Conservation (phyloP, 2,888 invertebrate genomes). For the Platynereis dumerilii region DNA sequence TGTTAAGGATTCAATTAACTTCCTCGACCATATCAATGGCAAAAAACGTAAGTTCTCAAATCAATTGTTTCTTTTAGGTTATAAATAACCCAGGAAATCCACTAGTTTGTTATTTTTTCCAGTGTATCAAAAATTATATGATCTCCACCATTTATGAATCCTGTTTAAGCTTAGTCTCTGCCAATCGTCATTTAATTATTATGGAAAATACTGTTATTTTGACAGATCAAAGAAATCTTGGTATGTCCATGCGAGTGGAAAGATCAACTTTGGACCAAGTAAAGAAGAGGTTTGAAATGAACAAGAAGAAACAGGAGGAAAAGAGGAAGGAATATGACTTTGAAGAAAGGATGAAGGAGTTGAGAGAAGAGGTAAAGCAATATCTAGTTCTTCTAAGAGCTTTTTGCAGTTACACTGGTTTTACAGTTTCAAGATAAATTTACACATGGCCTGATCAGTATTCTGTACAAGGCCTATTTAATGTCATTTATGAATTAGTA, state of each 20-base stretch:
- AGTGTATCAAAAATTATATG: too few relatives aligned
- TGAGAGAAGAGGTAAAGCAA: slow-evolving; percentile 81
- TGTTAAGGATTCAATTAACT: slow-evolving; percentile 99
- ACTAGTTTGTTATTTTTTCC: too few relatives aligned
- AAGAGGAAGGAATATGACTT: slow-evolving; percentile 96
- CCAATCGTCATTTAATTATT: too few relatives aligned
- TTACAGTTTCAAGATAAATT: not conserved
- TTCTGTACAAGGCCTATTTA: too few relatives aligned
- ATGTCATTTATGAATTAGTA: too few relatives aligned
- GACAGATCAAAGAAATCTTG: slow-evolving; percentile 90
- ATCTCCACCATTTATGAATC: too few relatives aligned
- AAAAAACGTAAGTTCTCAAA: slow-evolving; percentile 79
- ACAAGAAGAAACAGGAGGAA: slow-evolving; percentile 93
- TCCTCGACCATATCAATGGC: slow-evolving; percentile 99
- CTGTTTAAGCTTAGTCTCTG: too few relatives aligned
- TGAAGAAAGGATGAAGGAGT: slow-evolving; percentile 85
- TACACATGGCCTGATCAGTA: too few relatives aligned
- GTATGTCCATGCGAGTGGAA: slow-evolving; percentile 70
- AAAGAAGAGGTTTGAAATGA: slow-evolving; percentile 87
- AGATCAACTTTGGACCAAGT: slow-evolving; percentile 70
- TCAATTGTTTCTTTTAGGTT: too few relatives aligned
- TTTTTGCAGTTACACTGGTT: not conserved
- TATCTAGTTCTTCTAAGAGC: not conserved
- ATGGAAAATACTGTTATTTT: too few relatives aligned
- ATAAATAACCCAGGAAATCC: too few relatives aligned